Evolutionary conservation across 2,888 invertebrate genomes (phyloP), one percentile per base, ranked within the genome.

Genomic region (Eupithecia inturbata): DNA sequence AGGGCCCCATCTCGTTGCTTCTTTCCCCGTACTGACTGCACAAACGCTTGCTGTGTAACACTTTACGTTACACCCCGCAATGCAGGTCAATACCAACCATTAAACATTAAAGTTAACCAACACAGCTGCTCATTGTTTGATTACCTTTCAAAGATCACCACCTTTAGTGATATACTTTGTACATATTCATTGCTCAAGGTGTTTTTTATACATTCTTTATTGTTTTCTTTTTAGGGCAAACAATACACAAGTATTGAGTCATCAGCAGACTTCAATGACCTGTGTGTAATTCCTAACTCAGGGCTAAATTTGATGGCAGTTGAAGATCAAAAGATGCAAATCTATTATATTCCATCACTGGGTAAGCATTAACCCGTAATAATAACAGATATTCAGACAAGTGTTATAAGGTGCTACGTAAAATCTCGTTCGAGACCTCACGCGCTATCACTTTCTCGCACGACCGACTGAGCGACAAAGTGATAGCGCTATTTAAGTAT

Each of bases 221-320:
- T 66, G 69, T 66, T 71, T 49, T 68, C 31, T 60, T 76, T 95
- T 72, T 85, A 97, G 97, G 99, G 99, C 26, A 98, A 98, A 93
- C 96, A 99, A 81, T 98, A 97, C 83, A 98, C 99, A 16, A 98
- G 98, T 67, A 97, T 99, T 81, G 99, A 99, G 93, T 97, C 98
- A 7, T 96, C 96, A 71, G 95, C 96, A 4, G 96, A 96, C 74
- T 97, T 99, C 81, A 99, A 99, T 93, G 98, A 99, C 89, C 95
- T 99, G 67, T 98, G 98, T 89, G 95, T 98, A n/a, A 96, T 98
- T 80, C 98, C 98, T 31, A 96, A 97, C 73, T 97, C 98, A 33
- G 99, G 98, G 69, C 95, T 99, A 89, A 94, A 99, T 82, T 98
- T 99, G 91, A 96, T 99, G 88, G 99, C 99, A 0, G 99, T 98